Evolutionary conservation across 2,888 invertebrate genomes (phyloP).

Genomic region (Tupiocoris notatus): DNA sequence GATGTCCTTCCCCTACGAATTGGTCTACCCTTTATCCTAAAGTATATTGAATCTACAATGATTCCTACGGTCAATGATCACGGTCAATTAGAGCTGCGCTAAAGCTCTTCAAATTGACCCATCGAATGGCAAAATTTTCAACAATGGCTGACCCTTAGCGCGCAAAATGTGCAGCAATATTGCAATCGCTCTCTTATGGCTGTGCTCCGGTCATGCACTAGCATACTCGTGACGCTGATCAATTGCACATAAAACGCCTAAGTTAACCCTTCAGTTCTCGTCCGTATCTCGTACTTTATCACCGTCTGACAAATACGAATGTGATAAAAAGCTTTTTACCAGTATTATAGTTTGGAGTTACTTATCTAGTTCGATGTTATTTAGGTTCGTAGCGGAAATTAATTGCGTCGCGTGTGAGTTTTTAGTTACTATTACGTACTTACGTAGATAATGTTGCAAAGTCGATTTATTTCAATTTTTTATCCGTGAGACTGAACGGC

Average conservation of each 20-base stretch:
- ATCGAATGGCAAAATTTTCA: background rate
- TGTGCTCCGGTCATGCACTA: too few relatives aligned
- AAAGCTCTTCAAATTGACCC: too few relatives aligned
- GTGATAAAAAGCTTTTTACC: slow-evolving; percentile 21
- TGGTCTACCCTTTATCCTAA: too few relatives aligned
- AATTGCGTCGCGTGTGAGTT: background rate
- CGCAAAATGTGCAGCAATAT: too few relatives aligned
- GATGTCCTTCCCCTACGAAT: background rate
- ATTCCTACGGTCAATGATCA: too few relatives aligned
- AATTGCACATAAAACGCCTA: too few relatives aligned
- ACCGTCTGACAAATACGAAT: background rate
- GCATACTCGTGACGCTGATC: too few relatives aligned
- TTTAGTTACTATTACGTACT: slow-evolving; percentile 8
- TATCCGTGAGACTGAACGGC: slow-evolving; percentile 21
- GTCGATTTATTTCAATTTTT: slow-evolving; percentile 7
- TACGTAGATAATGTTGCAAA: slow-evolving; percentile 12
- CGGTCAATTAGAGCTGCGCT: too few relatives aligned
- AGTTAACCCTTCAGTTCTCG: too few relatives aligned
- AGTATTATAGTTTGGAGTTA: slow-evolving; percentile 9
- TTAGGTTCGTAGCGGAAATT: background rate
- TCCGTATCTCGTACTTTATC: background rate
- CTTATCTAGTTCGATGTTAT: background rate
- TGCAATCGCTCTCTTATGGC: too few relatives aligned
- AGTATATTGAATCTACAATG: too few relatives aligned
- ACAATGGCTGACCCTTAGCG: too few relatives aligned